Conservation (phyloP, 2,113 vertebrate genomes). For the Hemiprocne comata region DNA sequence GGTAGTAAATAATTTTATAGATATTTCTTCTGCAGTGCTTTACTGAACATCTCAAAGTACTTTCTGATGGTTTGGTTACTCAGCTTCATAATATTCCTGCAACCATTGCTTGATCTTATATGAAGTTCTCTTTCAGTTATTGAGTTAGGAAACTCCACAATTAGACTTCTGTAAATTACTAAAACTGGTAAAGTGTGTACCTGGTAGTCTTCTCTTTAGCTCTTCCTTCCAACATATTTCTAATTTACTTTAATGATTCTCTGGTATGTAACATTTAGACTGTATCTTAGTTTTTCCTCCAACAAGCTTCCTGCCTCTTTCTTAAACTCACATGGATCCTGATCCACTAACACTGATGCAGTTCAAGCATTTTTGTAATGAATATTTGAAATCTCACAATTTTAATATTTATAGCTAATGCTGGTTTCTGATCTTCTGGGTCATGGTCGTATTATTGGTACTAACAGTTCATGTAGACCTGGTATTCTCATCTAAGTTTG, state of each 20-base stretch:
- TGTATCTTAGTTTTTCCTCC: background rate
- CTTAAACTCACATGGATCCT: background rate
- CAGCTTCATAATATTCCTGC: background rate
- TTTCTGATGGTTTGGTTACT: background rate
- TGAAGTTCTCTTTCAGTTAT: background rate
- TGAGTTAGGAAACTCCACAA: background rate
- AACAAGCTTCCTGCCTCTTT: background rate
- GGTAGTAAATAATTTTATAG: background rate
- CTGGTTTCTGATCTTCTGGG: background rate
- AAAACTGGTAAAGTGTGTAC: background rate
- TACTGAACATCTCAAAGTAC: background rate
- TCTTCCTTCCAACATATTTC: background rate
- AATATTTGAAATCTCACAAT: background rate
- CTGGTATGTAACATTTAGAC: background rate
- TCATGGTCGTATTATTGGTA: background rate
- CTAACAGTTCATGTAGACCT: background rate
- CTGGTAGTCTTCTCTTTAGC: background rate
- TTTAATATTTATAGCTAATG: background rate
- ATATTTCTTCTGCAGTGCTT: background rate
- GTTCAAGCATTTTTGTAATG: background rate
- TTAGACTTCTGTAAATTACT: background rate
- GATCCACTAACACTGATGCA: rapidly evolving
- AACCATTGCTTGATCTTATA: background rate
- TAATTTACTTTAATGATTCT: background rate
- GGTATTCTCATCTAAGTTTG: background rate